Percentiles rank a stretch among this genome's conserved stretches.
Conservation (phyloP, 2,888 invertebrate genomes). For the Pterostichus niger region DNA sequence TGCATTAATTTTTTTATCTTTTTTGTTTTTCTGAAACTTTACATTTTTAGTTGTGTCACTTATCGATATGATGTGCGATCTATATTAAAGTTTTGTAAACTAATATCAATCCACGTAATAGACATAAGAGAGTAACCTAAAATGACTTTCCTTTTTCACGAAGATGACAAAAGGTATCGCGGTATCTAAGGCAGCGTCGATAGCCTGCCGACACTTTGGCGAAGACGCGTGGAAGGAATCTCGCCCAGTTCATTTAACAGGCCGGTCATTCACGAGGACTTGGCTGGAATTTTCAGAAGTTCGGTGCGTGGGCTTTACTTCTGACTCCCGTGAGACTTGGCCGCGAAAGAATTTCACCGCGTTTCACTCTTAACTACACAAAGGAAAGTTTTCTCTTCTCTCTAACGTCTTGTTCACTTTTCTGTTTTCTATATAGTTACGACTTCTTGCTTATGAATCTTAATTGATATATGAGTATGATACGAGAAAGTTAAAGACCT, state of each 20-base stretch:
- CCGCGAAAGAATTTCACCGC: constrained; percentile 34
- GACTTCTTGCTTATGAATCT: background rate
- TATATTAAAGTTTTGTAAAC: too few relatives aligned
- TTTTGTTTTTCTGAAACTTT: too few relatives aligned
- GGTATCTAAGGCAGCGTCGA: background rate
- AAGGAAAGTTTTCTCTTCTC: constrained; percentile 38
- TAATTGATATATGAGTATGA: background rate
- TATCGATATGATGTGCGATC: too few relatives aligned
- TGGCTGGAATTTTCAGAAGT: background rate
- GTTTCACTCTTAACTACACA: constrained; percentile 35
- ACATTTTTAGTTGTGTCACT: too few relatives aligned
- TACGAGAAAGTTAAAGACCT: too few relatives aligned
- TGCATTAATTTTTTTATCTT: too few relatives aligned
- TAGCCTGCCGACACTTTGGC: background rate
- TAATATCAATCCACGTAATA: too few relatives aligned
- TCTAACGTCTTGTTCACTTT: constrained; percentile 13
- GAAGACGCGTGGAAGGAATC: background rate
- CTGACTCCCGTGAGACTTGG: background rate
- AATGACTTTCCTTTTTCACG: too few relatives aligned
- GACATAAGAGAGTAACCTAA: too few relatives aligned
- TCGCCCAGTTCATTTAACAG: constrained; percentile 17
- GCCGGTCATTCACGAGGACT: constrained; percentile 6
- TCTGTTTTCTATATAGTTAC: background rate
- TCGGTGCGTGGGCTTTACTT: background rate
- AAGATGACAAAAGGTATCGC: background rate